Evolutionary conservation across 2,888 invertebrate species (phyloP), one percentile per base, ranked within the genome.

Genomic region (Philopedon plagiatum): DNA sequence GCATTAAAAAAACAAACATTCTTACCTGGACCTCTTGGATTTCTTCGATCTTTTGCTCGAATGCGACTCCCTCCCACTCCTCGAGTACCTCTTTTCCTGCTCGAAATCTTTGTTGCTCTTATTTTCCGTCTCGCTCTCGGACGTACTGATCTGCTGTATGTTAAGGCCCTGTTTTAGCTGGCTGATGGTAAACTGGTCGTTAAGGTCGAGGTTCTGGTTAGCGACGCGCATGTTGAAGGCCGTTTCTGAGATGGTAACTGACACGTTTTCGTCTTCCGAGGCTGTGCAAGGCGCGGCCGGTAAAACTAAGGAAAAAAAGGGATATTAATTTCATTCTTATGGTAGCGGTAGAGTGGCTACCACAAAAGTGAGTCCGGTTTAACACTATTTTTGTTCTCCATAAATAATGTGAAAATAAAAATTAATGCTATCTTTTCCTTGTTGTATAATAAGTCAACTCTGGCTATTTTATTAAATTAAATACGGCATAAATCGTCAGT

Each of bases 261-360:
- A 85, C 1, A 85, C 83, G 70, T 85, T 86, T 76, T 86, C 86
- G 54, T 86, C 86, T 74, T 86, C 85, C 65, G 84, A 85, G n/a
- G 77, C 79, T 51, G 81, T 83, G 5, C 76, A 18, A 29, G 65
- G 19, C 0, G 66, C 23, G 5, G 63, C 37, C 37, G 71, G 61
- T n/a, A 71, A 21, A 44, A 71, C 65, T 71, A 34, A 5, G 13
- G 23, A 77, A 51, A 57, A 2, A 46, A 46, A 56, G n/a, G 37
- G 77, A 79, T 15, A 15, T 1, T 75, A 72, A 41, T 70, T 76
- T 8, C 80, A 82, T 0, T n/a, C n/a, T n/a, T n/a, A n/a, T n/a
- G n/a, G n/a, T n/a, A n/a, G n/a, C n/a, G n/a, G n/a, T n/a, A n/a
- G n/a, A n/a, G n/a, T n/a, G n/a, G n/a, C n/a, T n/a, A n/a, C n/a